Percentiles rank a stretch among this genome's conserved stretches.
These are phyloP conservation scores for Brachypteracias leptosomus DNA, from an alignment of 2,113 vertebrate genomes.

Conservation along the genomic window DNA sequence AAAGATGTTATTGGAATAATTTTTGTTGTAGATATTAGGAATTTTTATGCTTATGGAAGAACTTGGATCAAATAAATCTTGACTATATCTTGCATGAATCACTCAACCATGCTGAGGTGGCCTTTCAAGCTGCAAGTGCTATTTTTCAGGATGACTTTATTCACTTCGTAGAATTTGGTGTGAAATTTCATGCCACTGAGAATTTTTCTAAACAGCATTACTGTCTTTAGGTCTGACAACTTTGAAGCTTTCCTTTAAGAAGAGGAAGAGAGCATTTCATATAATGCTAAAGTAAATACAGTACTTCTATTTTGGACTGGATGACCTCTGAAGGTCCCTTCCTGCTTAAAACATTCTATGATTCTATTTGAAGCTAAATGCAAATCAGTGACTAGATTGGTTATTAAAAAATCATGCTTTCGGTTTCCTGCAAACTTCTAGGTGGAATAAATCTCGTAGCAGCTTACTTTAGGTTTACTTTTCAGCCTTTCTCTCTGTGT, in stretches of 20 bases:
- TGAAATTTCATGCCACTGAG: neutral
- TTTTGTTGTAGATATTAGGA: neutral
- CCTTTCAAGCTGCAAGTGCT: neutral
- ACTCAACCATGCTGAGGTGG: neutral
- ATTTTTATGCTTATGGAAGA: neutral
- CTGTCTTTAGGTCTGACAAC: neutral
- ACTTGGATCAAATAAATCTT: neutral
- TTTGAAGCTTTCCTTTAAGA: neutral
- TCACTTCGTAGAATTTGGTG: neutral
- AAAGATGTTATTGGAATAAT: neutral
- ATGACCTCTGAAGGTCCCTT: no score
- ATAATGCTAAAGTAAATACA: neutral
- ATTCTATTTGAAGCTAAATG: neutral
- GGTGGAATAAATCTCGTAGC: neutral
- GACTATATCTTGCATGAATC: neutral
- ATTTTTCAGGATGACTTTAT: neutral
- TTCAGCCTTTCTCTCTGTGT: neutral
- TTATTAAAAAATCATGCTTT: neutral
- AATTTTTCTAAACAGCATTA: neutral
- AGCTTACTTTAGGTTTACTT: neutral
- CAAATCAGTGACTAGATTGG: neutral
- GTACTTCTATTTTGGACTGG: no score
- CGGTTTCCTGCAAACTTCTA: neutral
- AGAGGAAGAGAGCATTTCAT: neutral
- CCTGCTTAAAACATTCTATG: no score